Conservation (phyloP, 2,113 vertebrate genomes). For the Hemiprocne comata region DNA sequence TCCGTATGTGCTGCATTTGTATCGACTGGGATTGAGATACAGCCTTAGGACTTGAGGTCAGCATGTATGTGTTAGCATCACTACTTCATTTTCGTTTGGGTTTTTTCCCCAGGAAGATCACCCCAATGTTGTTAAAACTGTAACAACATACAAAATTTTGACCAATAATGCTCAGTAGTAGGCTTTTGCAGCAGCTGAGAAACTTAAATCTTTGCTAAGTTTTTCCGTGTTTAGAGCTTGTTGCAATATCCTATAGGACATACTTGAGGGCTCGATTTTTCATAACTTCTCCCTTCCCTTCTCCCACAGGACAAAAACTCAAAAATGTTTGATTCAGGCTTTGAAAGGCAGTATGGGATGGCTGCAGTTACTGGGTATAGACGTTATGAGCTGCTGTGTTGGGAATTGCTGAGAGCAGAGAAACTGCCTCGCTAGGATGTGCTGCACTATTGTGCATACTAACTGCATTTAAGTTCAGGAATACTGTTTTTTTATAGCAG, state of each 20-base stretch:
- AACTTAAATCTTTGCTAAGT: background rate
- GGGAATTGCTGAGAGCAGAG: background rate
- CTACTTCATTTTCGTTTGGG: background rate
- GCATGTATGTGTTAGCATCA: background rate
- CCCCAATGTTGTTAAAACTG: background rate
- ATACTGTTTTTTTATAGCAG: background rate
- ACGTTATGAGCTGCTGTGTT: accelerated
- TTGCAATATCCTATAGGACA: background rate
- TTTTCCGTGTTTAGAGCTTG: background rate
- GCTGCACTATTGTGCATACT: background rate
- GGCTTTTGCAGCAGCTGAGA: background rate
- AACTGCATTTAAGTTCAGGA: background rate
- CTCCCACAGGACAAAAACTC: background rate
- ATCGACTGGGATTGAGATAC: no score
- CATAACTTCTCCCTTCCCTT: background rate
- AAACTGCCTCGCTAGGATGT: accelerated
- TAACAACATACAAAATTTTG: background rate
- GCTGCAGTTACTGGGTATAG: background rate
- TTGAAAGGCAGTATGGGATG: background rate
- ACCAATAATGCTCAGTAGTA: background rate
- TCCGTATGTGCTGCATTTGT: background rate
- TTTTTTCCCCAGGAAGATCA: background rate
- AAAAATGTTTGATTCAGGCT: background rate
- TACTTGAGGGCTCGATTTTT: background rate
- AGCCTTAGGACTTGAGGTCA: background rate